These are phyloP conservation scores for Sthenelais limicola DNA, from an alignment of 2,888 invertebrate species.

Conservation along the genomic window DNA sequence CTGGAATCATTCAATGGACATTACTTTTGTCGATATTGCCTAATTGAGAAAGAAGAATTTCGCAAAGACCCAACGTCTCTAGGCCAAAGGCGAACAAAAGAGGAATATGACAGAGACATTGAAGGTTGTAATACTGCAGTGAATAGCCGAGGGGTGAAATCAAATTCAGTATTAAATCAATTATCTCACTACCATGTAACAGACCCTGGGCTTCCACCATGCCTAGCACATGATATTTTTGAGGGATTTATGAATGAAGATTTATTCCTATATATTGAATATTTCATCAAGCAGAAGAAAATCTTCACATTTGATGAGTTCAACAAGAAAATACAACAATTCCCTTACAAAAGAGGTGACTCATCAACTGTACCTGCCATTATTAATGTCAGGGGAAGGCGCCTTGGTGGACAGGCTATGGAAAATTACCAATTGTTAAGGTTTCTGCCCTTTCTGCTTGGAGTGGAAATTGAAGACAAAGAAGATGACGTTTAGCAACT, in stretches of 20 bases:
- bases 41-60: not conserved
- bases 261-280: constrained; percentile 41
- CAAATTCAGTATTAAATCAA: not conserved
- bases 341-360: constrained; percentile 36
- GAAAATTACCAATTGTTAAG: not conserved
- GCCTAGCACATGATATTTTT: constrained; percentile 44
- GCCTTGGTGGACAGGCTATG: not conserved
- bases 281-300: constrained; percentile 41
- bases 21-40: constrained; percentile 11
- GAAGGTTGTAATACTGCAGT: not conserved
- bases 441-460: not conserved
- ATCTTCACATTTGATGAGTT: constrained; percentile 35
- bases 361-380: not conserved
- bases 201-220: constrained; percentile 44
- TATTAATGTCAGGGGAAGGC: not conserved
- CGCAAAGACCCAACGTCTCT: not conserved
- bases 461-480: not conserved
- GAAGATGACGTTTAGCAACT: not conserved
- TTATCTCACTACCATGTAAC: constrained; percentile 45
- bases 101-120: not conserved
- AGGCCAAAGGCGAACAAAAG: not conserved
- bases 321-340: constrained; percentile 24
- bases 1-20: not conserved
- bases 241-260: constrained; percentile 48
- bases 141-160: not conserved